Conservation (phyloP, 2,797 vertebrate genomes). For the Garrulus glandarius region DNA sequence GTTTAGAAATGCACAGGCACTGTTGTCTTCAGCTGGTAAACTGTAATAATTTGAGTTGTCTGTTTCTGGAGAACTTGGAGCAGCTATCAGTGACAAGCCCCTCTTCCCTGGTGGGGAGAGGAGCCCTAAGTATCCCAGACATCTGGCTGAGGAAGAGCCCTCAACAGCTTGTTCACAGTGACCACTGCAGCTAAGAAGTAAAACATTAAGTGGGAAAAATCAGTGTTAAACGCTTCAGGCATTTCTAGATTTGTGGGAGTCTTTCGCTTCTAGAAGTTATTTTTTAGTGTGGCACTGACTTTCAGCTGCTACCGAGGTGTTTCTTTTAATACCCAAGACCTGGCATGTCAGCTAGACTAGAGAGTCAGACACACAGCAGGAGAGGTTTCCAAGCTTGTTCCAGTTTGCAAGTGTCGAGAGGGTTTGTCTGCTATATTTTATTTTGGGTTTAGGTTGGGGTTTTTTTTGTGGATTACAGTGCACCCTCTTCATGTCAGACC, state of each 20-base stretch:
- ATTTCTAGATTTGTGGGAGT: background rate
- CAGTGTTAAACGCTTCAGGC: background rate
- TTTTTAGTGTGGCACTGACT: background rate
- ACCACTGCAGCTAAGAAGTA: background rate
- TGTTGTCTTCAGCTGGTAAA: background rate
- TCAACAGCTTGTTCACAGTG: background rate
- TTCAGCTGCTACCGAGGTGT: background rate
- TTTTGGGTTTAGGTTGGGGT: accelerated
- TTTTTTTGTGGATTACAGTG: background rate
- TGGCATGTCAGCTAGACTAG: background rate
- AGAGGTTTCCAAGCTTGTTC: background rate
- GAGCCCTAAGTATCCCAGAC: background rate
- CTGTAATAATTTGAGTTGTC: background rate
- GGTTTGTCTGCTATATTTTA: background rate
- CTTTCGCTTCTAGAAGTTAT: accelerated
- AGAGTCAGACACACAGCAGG: background rate
- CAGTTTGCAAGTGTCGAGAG: background rate
- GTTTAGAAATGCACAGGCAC: background rate
- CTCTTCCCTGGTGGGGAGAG: background rate
- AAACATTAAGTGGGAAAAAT: background rate
- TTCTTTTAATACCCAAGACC: background rate
- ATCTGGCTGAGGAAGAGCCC: background rate
- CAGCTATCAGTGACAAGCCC: background rate
- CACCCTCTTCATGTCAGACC: background rate
- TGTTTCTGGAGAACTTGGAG: background rate